phyloP scores from a whole-genome alignment of 1,140 invertebrate species.

The Drosophila pseudoananassae region DNA sequence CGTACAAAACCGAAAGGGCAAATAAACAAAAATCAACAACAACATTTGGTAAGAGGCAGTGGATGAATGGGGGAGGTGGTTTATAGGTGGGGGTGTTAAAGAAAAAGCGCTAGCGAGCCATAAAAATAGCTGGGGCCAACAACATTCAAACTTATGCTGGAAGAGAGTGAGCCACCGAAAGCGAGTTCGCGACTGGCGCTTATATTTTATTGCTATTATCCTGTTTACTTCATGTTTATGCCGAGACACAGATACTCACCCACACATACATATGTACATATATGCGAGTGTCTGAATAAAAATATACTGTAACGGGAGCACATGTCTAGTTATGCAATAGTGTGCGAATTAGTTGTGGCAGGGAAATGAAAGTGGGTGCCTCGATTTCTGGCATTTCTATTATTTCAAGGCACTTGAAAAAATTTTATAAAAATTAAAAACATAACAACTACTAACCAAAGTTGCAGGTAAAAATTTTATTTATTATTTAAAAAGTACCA shows the following conservation, averaged over 20 bases:
- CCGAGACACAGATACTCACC: slow-evolving; percentile 52
- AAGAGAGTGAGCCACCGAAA: slow-evolving; percentile 48
- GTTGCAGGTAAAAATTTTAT: not conserved
- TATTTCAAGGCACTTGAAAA: not conserved
- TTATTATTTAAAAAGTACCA: not conserved
- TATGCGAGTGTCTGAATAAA: not conserved
- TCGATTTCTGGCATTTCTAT: slow-evolving; percentile 41
- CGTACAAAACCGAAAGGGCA: slow-evolving; percentile 29
- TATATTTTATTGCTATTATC: slow-evolving; percentile 84
- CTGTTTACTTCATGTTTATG: slow-evolving; percentile 82
- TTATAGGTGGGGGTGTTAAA: slow-evolving; percentile 1
- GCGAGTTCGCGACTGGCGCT: slow-evolving; percentile 65
- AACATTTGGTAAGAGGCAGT: slow-evolving; percentile 21
- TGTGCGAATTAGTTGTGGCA: slow-evolving; percentile 82
- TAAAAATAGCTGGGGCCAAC: slow-evolving; percentile 78
- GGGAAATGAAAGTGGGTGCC: slow-evolving; percentile 66
- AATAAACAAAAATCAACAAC: slow-evolving; percentile 69
- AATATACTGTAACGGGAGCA: slow-evolving; percentile 4
- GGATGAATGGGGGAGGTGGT: not conserved
- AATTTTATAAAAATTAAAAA: not conserved
- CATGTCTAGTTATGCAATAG: slow-evolving; percentile 48
- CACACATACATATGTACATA: slow-evolving; percentile 20
- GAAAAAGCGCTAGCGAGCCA: slow-evolving; percentile 67
- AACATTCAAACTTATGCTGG: slow-evolving; percentile 76
- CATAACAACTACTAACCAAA: not conserved